phyloP scores from a whole-genome alignment of 2,113 vertebrate genomes.

The Hystrix cristata region DNA sequence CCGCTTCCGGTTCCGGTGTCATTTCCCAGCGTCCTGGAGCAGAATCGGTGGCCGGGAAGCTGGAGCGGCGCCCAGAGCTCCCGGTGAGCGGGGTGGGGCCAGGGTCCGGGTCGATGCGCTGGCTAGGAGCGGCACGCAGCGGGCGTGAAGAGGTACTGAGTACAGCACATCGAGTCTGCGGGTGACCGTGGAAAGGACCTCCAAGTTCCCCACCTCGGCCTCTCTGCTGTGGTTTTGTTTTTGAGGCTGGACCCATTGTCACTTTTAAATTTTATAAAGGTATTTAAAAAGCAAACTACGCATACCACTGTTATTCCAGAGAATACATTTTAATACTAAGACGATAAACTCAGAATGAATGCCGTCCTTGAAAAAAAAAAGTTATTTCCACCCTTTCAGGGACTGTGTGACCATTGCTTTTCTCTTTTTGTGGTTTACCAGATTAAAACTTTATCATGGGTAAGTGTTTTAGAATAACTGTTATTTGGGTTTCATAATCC shows the following conservation, averaged over 20 bases:
- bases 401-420: background rate
- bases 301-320: background rate
- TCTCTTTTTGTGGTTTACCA: background rate
- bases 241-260: background rate
- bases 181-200: background rate
- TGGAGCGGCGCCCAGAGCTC: background rate
- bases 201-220: background rate
- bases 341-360: background rate
- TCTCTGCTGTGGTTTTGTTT: background rate
- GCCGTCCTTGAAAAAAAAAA: background rate
- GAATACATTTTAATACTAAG: background rate
- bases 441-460: conserved; percentile 7
- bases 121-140: background rate
- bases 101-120: background rate
- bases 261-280: background rate
- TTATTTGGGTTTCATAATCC: background rate
- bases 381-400: background rate
- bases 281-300: background rate
- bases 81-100: conserved; percentile 58
- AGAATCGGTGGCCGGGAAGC: background rate
- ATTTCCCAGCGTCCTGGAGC: background rate
- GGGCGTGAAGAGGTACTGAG: background rate
- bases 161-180: background rate
- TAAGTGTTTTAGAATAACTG: background rate
- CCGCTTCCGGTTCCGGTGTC: background rate